phyloP scores from a whole-genome alignment of 2,113 vertebrate genomes.

The Hymenochirus boettgeri region DNA sequence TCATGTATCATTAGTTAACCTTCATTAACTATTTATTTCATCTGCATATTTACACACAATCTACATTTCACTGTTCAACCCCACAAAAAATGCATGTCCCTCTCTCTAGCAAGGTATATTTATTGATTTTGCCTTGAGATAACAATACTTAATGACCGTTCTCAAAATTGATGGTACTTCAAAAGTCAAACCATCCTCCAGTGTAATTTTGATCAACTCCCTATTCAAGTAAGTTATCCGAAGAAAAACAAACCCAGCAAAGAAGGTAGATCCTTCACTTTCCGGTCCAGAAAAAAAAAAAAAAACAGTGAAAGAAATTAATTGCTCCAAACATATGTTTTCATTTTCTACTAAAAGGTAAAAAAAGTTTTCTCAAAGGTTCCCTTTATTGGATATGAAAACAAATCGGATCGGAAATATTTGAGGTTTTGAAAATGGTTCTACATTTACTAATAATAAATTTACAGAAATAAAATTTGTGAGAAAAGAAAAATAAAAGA shows the following conservation, averaged over 20 bases:
- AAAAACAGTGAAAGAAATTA: slow-evolving; percentile 32
- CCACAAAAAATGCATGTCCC: not conserved
- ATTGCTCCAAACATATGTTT: slow-evolving; percentile 42
- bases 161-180: not conserved
- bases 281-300: slow-evolving; percentile 30
- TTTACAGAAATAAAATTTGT: too few relatives aligned
- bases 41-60: not conserved
- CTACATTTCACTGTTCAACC: not conserved
- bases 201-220: slow-evolving; percentile 2
- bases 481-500: too few relatives aligned
- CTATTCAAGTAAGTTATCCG: not conserved
- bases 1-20: too few relatives aligned
- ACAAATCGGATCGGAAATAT: slow-evolving; percentile 15
- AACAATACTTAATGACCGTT: not conserved
- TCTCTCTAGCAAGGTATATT: not conserved
- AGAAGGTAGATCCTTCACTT: slow-evolving; percentile 4
- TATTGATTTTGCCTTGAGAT: not conserved
- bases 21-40: too few relatives aligned
- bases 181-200: not conserved
- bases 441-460: slow-evolving; percentile 28
- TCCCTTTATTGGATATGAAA: slow-evolving; percentile 37
- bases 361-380: slow-evolving; percentile 27
- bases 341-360: slow-evolving; percentile 42
- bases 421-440: slow-evolving; percentile 22
- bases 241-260: not conserved